Base-by-base conservation (phyloP, 1,140 invertebrate genomes). In the Leguminivora glycinivorella region DNA sequence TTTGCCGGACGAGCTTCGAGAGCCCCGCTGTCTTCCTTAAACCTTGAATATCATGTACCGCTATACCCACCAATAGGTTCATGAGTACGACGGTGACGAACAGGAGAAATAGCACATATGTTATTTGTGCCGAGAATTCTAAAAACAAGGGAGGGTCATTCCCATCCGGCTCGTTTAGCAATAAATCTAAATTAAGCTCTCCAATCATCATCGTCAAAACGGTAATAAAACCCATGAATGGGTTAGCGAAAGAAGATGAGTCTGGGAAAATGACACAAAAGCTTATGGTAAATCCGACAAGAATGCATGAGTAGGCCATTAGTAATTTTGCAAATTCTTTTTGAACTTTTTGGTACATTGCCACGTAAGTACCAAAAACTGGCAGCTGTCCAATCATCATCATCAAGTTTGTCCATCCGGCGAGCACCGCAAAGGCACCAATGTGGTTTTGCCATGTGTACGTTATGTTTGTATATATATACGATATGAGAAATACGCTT, bases 131-230 rank as follows among this genome's bases (percentile, higher is more conserved):
- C 69, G 95, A 95, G 22, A 95, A 93, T 77, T 95, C 93, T 1
- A 95, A 80, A 7, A 95, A 77, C 72, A 95, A 93, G 4, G 92
- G 92, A 4, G 93, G 92, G 83, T 94, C 93, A 34, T 94, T 93
- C 4, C 93, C 92, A 75, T 94, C 93, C 0, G 95, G 93, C 70
- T 94, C 93, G 68, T 95, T 94, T 24, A 95, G 93, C 2, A 96
- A 82, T 17, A 96, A 89, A 69, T 95, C 94, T 38, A 96, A 92
- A 76, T 96, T 95, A 67, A 96, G 86, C 83, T 98, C 97, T 0
- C 97, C 96, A 1, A 96, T 97, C 96, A 97, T 97, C 96, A 97
- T 97, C 0, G 96, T 96, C 47, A 97, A 84, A 0, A 97, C 96
- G 4, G 96, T 96, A 38, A 97, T 96, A 40, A 97, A 93, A 19